A percentile compares a stretch with the other conserved stretches of the same genome.
These are phyloP conservation scores for Zaprionus gabonicus DNA, from an alignment of 1,140 invertebrate genomes.

Conservation along the genomic window DNA sequence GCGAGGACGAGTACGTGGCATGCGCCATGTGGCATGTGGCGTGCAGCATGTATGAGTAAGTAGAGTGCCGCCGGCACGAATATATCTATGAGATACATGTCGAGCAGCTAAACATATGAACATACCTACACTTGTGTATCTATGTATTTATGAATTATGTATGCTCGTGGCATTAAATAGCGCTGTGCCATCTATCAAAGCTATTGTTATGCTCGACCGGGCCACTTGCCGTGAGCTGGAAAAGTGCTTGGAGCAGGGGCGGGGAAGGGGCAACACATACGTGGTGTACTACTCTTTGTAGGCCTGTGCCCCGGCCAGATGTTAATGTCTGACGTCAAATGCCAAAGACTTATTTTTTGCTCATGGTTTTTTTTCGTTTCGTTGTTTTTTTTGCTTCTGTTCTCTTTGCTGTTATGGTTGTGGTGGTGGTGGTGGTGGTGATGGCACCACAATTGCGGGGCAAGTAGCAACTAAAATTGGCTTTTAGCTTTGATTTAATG, in stretches of 20 bases:
- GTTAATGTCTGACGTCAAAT: slow-evolving; percentile 71
- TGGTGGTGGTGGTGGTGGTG: not conserved
- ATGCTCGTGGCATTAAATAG: slow-evolving; percentile 58
- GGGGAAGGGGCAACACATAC: not conserved
- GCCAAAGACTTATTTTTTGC: slow-evolving; percentile 35
- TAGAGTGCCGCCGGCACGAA: slow-evolving; percentile 36
- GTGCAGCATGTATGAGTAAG: slow-evolving; percentile 3
- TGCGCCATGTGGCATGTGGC: not conserved
- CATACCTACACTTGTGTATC: not conserved
- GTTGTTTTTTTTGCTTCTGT: not conserved
- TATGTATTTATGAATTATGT: slow-evolving; percentile 53
- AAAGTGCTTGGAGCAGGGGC: not conserved
- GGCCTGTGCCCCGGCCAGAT: slow-evolving; percentile 57
- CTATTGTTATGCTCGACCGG: slow-evolving; percentile 53
- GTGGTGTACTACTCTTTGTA: not conserved
- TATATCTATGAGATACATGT: slow-evolving; percentile 64
- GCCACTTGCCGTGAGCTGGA: not conserved
- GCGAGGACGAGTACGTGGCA: slow-evolving; percentile 6
- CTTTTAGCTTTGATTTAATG: slow-evolving; percentile 57
- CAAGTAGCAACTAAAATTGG: slow-evolving; percentile 38
- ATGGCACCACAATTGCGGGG: slow-evolving; percentile 30
- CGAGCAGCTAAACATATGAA: not conserved
- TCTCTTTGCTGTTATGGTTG: not conserved
- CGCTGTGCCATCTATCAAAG: slow-evolving; percentile 58
- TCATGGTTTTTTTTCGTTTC: slow-evolving; percentile 12